Percentiles rank a stretch among this genome's conserved stretches.
Conservation (phyloP, 2,888 invertebrate species). For the Leucophenga maculata region DNA sequence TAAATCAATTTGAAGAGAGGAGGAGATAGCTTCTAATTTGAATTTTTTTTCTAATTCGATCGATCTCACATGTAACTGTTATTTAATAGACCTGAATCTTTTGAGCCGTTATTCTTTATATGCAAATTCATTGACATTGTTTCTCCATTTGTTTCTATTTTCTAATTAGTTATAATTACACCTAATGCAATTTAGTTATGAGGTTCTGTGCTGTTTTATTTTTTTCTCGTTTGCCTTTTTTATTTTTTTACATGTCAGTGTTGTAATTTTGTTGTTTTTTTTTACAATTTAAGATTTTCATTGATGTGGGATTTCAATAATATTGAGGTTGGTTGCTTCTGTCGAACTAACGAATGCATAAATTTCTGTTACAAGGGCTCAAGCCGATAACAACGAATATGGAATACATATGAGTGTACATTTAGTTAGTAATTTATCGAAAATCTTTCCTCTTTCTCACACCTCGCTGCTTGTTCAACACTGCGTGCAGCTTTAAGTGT, state of each 20-base stretch:
- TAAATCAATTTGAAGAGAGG: too few species aligned
- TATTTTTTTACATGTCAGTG: slow-evolving; percentile 7
- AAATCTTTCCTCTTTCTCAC: neutral
- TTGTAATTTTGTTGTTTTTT: too few species aligned
- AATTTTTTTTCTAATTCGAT: too few species aligned
- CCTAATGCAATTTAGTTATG: slow-evolving; percentile 69
- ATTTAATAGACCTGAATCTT: too few species aligned
- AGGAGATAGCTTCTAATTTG: too few species aligned
- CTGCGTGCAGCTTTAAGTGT: neutral
- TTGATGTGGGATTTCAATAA: slow-evolving; percentile 38
- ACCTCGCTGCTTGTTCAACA: neutral
- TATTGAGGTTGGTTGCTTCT: slow-evolving; percentile 22
- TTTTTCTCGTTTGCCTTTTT: slow-evolving; percentile 27
- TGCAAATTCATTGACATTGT: slow-evolving; percentile 7
- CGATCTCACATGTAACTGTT: too few species aligned
- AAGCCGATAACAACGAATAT: neutral
- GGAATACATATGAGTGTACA: neutral
- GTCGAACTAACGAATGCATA: neutral
- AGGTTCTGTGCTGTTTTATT: slow-evolving; percentile 44
- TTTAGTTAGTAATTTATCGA: neutral
- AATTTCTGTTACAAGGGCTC: slow-evolving; percentile 55
- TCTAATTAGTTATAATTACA: slow-evolving; percentile 69
- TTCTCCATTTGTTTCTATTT: slow-evolving; percentile 40
- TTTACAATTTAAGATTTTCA: slow-evolving; percentile 24
- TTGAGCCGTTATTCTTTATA: too few species aligned